Base-by-base conservation (phyloP, 53 echinoderm and acorn worm species). In the Zoroaster sp. region DNA sequence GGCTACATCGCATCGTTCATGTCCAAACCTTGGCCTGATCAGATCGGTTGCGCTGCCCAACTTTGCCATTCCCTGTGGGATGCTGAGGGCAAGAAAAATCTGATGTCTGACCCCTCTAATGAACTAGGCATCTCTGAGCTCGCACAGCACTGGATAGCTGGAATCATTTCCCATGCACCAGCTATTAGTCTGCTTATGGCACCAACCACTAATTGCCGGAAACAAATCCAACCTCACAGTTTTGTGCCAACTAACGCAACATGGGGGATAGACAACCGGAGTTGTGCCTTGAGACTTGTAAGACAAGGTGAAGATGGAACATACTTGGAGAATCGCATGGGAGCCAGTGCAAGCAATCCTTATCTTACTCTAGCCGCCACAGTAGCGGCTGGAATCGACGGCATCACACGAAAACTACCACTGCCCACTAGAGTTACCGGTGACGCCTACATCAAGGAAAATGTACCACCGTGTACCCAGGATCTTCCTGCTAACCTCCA, bases 41-140 rank as follows among this genome's bases (percentile, higher is more conserved):
- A 78, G 20, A 75, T 75, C 44, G 93, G 93, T 0, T 88, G 89
- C 46, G 93, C 95, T n/a, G 93, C 89, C 51, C 96, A 94, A 67
- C 81, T 94, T 15, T 91, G 91, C 37, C 94, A 96, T 20, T 96
- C 96, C 36, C 75, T 96, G n/a, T 96, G 96, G 96, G 92, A 92
- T 77, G 54, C 53, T 9, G 69, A 74, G 17, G 83, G 91, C 0
- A 92, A 83, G 45, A 85, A 45, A 31, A 69, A 78, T 8, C 46
- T 93, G 34, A 74, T 92, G 67, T 78, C 80, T 63, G 92, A 92
- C 63, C 73, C 83, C 0, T 35, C 66, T 33, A 55, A 66, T 35
- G 86, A 83, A 7, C 40, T 63, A 14, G 93, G 89, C 14, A 73
- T 96, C 35, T 94, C 96, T 5, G 63, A 92, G 55, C 34, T 96